Base-by-base conservation (phyloP, 2,888 invertebrate genomes). In the Patella pellucida region DNA sequence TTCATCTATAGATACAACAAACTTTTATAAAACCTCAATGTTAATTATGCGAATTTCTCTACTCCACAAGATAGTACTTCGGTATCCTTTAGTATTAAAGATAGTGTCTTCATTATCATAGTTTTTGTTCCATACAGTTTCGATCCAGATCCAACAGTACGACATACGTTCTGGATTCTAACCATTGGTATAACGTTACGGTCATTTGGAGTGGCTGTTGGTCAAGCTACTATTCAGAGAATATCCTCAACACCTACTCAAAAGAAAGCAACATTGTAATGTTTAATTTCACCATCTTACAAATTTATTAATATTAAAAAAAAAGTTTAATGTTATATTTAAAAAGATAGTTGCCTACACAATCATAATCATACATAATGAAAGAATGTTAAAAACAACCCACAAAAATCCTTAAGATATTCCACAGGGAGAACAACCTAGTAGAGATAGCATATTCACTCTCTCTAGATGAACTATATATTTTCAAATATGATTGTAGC, bases 131-230 rank as follows among this genome's bases (percentile, higher is more conserved):
- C 41, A 69, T 77, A n/a, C 74, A 86, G 86, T 68, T 85, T 85
- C 75, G 85, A 83, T 67, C 76, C 80, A 2, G 83, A 86, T 71
- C 86, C 85, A 1, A 81, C 81, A 11, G 78, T 83, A 4, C 79
- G 86, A 15, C 85, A 85, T 78, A 85, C 85, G 0, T 85, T 86
- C 69, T 84, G 83, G 84, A 84, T 77, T 62, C 73, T 86, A 50
- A 81, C 84, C 52, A 0, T 84, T 15, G 84, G 85, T n/a, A 74
- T 78, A 41, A 72, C 84, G 12, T 79, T 84, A 52, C 79, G 84
- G 11, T 82, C 84, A 0, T 81, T 85, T 69, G 81, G 83, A 16
- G 76, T 86, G 16, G 80, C 81, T 19, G 85, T 86, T 76, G 84
- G 84, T 77, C 86, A 85, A 76, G 80, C 85, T 15, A 80, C 84